Conservation (phyloP, 2,888 invertebrate species). For the Trilocha varians region DNA sequence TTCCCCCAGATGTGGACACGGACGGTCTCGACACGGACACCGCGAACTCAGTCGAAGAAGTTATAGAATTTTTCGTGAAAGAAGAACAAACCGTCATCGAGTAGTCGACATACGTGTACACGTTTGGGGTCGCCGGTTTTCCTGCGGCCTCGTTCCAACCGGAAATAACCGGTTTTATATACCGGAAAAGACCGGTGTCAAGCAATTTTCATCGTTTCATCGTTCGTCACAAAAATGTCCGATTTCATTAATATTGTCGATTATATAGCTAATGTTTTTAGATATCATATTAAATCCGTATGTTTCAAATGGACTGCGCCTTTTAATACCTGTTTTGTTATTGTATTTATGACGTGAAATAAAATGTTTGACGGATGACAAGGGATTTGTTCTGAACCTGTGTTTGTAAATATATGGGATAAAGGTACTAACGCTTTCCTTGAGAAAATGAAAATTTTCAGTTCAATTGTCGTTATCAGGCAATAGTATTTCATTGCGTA, state of each 20-base stretch:
- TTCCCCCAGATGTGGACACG: slow-evolving; percentile 88
- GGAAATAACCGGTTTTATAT: slow-evolving; percentile 19
- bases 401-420: slow-evolving; percentile 5
- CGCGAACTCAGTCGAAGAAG: slow-evolving; percentile 92
- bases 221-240: slow-evolving; percentile 28
- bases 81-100: slow-evolving; percentile 90
- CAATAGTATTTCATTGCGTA: no score
- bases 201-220: slow-evolving; percentile 27
- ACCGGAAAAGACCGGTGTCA: slow-evolving; percentile 34
- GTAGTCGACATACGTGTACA: slow-evolving; percentile 66
- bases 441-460: no score
- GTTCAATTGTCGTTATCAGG: no score
- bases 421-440: no score
- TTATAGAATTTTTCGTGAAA: slow-evolving; percentile 98
- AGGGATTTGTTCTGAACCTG: slow-evolving; percentile 26
- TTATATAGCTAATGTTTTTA: slow-evolving; percentile 67
- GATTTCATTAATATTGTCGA: slow-evolving; percentile 36
- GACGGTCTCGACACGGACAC: slow-evolving; percentile 90
- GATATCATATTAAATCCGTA: slow-evolving; percentile 69
- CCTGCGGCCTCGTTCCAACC: slow-evolving; percentile 34
- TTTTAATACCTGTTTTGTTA: slow-evolving; percentile 53
- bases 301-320: slow-evolving; percentile 59
- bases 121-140: slow-evolving; percentile 41
- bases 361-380: slow-evolving; percentile 33
- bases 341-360: slow-evolving; percentile 39